phyloP scores from a whole-genome alignment of 2,113 vertebrate species.

The Cyanocitta stelleri region DNA sequence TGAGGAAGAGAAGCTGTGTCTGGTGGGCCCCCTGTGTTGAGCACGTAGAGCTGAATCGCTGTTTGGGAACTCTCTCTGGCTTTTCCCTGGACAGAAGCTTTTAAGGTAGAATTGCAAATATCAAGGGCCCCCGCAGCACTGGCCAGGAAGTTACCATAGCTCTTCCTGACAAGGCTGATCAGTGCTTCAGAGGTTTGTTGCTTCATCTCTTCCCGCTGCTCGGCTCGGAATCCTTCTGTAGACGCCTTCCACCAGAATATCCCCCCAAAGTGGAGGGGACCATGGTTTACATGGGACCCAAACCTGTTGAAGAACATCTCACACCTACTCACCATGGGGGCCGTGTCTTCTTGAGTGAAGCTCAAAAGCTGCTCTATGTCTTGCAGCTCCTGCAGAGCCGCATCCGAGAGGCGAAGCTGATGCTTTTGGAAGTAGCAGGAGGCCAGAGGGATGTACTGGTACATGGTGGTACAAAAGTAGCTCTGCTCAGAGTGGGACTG shows the following conservation, averaged over 20 bases:
- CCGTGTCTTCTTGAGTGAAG: not conserved
- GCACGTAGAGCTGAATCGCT: not conserved
- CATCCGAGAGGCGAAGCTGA: constrained; percentile 50
- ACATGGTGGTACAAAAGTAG: constrained; percentile 48
- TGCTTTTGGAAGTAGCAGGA: constrained; percentile 53
- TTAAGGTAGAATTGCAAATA: not conserved
- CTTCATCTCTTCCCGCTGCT: constrained; percentile 29
- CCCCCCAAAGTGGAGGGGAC: constrained; percentile 67
- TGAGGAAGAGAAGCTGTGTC: not conserved
- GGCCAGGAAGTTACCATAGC: rapidly evolving
- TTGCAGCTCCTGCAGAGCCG: constrained; percentile 52
- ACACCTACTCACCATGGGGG: rapidly evolving
- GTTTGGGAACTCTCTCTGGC: not conserved
- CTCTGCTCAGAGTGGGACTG: not conserved
- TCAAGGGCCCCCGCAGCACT: rapidly evolving
- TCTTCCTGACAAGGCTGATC: not conserved
- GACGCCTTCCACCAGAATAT: constrained; percentile 70
- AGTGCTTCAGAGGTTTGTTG: not conserved
- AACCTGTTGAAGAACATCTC: constrained; percentile 62
- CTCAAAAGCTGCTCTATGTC: constrained; percentile 18
- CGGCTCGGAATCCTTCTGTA: not conserved
- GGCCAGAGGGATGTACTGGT: constrained; percentile 60
- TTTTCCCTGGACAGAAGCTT: not conserved
- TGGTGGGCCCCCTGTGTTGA: constrained; percentile 56
- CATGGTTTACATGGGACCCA: constrained; percentile 64